Conservation (phyloP, 2,888 invertebrate species). For the Eutolmus rufibarbis region DNA sequence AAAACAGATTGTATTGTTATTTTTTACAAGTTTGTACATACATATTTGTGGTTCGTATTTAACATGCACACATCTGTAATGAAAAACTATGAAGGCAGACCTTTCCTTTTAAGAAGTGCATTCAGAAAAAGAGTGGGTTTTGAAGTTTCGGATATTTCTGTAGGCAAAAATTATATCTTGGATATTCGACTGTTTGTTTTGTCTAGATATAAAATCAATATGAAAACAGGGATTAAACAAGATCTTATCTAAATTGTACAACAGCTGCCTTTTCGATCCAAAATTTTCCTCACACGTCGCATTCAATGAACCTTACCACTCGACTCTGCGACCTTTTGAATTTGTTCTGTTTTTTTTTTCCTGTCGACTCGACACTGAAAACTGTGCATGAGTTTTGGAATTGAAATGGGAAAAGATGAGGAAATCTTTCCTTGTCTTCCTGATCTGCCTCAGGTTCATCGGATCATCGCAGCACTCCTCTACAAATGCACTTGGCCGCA, state of each 20-base stretch:
- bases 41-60: too few relatives aligned
- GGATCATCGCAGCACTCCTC: neutral
- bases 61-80: too few relatives aligned
- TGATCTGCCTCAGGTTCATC: neutral
- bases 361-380: neutral
- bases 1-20: too few relatives aligned
- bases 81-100: too few relatives aligned
- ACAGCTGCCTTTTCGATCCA: neutral
- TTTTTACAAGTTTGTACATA: too few relatives aligned
- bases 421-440: neutral
- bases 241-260: neutral
- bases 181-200: neutral
- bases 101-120: neutral
- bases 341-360: neutral
- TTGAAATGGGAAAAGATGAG: neutral
- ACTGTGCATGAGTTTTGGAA: neutral
- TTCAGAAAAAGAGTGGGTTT: too few relatives aligned
- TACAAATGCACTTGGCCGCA: neutral
- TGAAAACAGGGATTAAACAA: neutral
- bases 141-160: too few relatives aligned
- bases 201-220: neutral
- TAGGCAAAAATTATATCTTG: too few relatives aligned
- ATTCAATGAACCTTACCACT: neutral
- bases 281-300: neutral
- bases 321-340: neutral